A percentile compares a stretch with the other conserved stretches of the same genome.
These are phyloP conservation scores for Coelogynopora nodosa DNA, from an alignment of 2,888 invertebrate genomes.

Conservation along the genomic window DNA sequence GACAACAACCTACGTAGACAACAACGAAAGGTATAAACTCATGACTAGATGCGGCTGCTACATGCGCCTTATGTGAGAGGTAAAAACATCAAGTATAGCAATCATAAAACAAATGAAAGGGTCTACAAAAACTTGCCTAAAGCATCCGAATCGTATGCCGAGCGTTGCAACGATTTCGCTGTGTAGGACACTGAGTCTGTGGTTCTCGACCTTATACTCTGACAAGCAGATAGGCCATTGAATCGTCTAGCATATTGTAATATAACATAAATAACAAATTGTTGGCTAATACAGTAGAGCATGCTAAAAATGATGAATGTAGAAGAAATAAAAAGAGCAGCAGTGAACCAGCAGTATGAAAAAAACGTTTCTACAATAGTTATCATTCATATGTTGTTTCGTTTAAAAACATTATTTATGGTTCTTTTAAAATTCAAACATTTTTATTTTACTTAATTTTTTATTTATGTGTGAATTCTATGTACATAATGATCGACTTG, in stretches of 20 bases:
- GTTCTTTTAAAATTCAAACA: neutral
- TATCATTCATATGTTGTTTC: neutral
- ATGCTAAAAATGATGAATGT: neutral
- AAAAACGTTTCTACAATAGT: neutral
- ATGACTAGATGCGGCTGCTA: too few species aligned
- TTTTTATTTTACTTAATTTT: neutral
- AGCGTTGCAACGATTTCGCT: too few species aligned
- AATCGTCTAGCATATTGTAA: too few species aligned
- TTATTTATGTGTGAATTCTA: too few species aligned
- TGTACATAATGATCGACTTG: too few species aligned
- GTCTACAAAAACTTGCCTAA: too few species aligned
- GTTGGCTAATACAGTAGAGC: neutral
- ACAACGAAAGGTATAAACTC: neutral
- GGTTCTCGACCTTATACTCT: neutral
- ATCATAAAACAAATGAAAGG: too few species aligned
- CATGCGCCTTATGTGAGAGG: too few species aligned
- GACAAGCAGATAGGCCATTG: neutral
- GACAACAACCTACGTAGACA: neutral
- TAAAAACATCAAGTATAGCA: too few species aligned
- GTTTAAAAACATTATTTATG: neutral
- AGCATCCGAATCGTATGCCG: neutral
- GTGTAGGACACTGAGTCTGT: neutral
- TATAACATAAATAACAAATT: neutral
- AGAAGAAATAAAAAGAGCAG: neutral
- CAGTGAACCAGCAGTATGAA: neutral